Evolutionary conservation across 1,140 invertebrate genomes (phyloP).

Genomic region (Zaprionus ornatus): DNA sequence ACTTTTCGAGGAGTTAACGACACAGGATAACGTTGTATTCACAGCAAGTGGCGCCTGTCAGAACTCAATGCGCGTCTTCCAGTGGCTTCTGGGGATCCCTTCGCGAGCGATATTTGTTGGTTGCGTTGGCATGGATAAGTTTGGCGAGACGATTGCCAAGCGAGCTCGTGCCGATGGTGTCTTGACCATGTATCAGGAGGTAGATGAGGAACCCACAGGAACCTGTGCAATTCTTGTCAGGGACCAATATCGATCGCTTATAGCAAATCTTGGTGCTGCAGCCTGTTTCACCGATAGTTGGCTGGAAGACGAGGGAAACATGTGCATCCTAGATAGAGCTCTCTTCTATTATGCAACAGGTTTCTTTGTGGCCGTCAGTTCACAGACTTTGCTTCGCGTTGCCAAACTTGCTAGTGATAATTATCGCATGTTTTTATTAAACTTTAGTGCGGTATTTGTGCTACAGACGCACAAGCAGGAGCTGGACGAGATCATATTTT

Average conservation of each 20-base stretch:
- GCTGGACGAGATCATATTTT: constrained; percentile 34
- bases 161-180: constrained; percentile 93
- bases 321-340: constrained; percentile 45
- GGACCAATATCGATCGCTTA: constrained; percentile 47
- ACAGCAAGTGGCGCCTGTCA: constrained; percentile 95
- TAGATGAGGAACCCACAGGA: constrained; percentile 91
- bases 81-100: constrained; percentile 95
- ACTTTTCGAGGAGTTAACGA: constrained; percentile 85
- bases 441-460: constrained; percentile 67
- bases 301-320: constrained; percentile 51
- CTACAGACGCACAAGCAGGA: constrained; percentile 35
- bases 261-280: constrained; percentile 67
- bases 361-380: constrained; percentile 62
- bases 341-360: constrained; percentile 57
- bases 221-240: constrained; percentile 93
- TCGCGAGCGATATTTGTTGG: constrained; percentile 94
- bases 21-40: constrained; percentile 87
- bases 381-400: constrained; percentile 22
- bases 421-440: constrained; percentile 45
- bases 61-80: constrained; percentile 95
- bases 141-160: constrained; percentile 92
- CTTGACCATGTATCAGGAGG: constrained; percentile 92
- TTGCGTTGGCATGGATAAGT: constrained; percentile 96
- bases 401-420: constrained; percentile 20
- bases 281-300: constrained; percentile 47